These are phyloP conservation scores for Karalla daura DNA, from an alignment of 2,797 vertebrate species.

Conservation along the genomic window DNA sequence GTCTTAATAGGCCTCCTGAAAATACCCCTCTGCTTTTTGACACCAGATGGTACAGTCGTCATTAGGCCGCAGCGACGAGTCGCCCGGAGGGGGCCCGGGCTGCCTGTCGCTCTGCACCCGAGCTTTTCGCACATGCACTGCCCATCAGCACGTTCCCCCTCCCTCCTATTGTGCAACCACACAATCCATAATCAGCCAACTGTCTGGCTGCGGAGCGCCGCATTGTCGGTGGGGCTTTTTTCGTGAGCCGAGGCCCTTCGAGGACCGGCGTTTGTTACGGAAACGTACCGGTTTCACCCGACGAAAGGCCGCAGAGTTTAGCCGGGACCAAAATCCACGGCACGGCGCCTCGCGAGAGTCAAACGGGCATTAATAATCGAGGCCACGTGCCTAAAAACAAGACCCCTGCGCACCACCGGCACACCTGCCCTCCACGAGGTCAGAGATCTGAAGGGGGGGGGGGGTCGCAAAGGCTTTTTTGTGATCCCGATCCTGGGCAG, in stretches of 20 bases:
- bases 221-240: too few relatives aligned
- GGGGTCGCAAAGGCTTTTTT: not conserved
- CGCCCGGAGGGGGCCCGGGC: slow-evolving; percentile 38
- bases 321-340: not conserved
- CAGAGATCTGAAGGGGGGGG: not conserved
- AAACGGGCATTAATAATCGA: not conserved
- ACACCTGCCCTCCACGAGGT: not conserved
- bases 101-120: slow-evolving; percentile 47
- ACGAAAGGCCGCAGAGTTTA: not conserved
- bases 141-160: slow-evolving; percentile 37
- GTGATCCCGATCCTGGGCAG: not conserved
- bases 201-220: slow-evolving; percentile 20
- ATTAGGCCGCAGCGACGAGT: slow-evolving; percentile 45
- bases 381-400: not conserved
- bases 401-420: not conserved
- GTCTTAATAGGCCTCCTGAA: slow-evolving; percentile 42
- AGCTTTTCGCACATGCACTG: slow-evolving; percentile 36
- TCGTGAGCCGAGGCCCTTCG: slow-evolving; percentile 9
- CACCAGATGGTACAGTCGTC: slow-evolving; percentile 52
- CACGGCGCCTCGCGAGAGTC: not conserved
- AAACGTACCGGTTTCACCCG: not conserved
- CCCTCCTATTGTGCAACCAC: slow-evolving; percentile 42
- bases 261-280: not conserved
- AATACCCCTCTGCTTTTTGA: slow-evolving; percentile 41
- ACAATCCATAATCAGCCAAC: slow-evolving; percentile 29